These are phyloP conservation scores for Zeugodacus cucurbitae DNA, from an alignment of 1,140 invertebrate genomes.

Conservation along the genomic window DNA sequence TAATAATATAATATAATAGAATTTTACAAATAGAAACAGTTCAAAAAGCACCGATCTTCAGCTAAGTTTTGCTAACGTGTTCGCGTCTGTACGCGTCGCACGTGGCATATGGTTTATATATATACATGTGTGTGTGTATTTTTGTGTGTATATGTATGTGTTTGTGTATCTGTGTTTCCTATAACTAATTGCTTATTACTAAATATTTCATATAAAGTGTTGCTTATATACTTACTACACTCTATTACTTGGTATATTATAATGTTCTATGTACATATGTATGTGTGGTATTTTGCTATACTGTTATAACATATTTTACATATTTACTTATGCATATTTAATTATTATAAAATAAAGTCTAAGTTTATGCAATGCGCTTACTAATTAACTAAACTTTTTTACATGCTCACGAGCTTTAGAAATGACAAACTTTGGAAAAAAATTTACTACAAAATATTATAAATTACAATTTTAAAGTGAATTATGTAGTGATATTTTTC, in stretches of 20 bases:
- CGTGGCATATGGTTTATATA: conserved; percentile 17
- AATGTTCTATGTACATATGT: not conserved
- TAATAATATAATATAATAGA: conserved; percentile 34
- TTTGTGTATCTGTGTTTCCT: not conserved
- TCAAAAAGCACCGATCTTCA: conserved; percentile 67
- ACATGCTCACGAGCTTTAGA: not conserved
- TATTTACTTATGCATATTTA: not conserved
- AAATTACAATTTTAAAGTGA: not conserved
- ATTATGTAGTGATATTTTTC: not conserved
- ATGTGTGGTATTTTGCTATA: not conserved
- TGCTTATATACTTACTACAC: not conserved
- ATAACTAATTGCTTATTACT: not conserved
- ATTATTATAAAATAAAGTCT: not conserved
- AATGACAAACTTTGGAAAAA: not conserved
- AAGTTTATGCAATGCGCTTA: not conserved
- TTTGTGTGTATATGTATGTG: not conserved
- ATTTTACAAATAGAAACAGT: conserved; percentile 65
- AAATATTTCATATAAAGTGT: not conserved
- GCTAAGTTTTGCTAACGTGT: conserved; percentile 48
- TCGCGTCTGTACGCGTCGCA: not conserved
- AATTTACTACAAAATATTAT: not conserved
- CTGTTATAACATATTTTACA: not conserved
- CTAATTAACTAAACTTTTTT: not conserved
- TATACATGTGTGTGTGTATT: not conserved
- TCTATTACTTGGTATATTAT: not conserved